Conservation (phyloP, 2,797 vertebrate species). For the Anabas testudineus region DNA sequence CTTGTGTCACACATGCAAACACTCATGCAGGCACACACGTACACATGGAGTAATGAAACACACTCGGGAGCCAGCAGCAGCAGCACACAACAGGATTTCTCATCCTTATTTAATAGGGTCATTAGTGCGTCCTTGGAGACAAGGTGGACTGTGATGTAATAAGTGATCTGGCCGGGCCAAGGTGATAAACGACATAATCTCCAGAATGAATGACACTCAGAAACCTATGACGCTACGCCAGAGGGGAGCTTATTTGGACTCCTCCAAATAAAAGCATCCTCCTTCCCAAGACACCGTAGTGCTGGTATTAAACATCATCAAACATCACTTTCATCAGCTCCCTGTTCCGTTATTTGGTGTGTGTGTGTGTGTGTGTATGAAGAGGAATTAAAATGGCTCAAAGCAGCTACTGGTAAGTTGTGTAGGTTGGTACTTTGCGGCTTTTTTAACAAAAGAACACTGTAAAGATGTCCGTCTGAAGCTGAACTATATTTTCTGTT, state of each 20-base stretch:
- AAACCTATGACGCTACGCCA: conserved; percentile 27
- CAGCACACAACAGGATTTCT: conserved; percentile 45
- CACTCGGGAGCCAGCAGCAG: conserved; percentile 24
- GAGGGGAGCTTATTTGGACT: conserved; percentile 43
- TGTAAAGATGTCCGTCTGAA: conserved; percentile 8
- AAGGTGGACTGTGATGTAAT: conserved; percentile 73
- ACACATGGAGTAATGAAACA: conserved; percentile 27
- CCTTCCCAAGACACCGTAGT: conserved; percentile 11
- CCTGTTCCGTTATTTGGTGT: conserved; percentile 18
- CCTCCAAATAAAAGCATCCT: not conserved
- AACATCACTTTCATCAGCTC: conserved; percentile 8
- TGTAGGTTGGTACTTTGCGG: conserved; percentile 15
- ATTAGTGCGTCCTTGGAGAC: conserved; percentile 75
- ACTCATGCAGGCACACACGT: not conserved
- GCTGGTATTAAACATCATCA: conserved; percentile 28
- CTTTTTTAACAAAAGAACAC: conserved; percentile 10
- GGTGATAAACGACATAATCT: conserved; percentile 71
- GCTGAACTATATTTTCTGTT: not conserved
- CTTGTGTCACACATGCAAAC: conserved; percentile 25
- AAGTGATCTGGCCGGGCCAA: conserved; percentile 52
- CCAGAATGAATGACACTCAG: conserved; percentile 62
- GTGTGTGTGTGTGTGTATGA: not conserved
- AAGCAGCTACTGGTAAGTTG: conserved; percentile 24
- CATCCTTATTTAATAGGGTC: conserved; percentile 64
- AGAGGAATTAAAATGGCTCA: conserved; percentile 4